These are phyloP conservation scores for Eurystomus gularis DNA, from an alignment of 2,113 vertebrate species.

Conservation along the genomic window DNA sequence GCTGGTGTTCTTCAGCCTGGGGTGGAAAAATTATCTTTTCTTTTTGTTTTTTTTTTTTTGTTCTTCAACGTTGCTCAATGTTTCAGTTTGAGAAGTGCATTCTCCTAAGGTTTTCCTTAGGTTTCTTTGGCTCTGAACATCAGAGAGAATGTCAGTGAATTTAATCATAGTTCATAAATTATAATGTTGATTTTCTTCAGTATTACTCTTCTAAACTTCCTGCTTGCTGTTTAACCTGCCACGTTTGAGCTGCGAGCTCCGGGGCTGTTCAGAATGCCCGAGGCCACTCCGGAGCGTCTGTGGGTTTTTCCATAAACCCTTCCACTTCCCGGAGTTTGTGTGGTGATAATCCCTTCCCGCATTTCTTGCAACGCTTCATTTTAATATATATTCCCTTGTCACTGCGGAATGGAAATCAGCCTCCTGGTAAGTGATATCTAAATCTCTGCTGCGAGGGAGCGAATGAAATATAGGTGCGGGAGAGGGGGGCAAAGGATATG, in stretches of 20 bases:
- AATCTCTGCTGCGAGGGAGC: conserved; percentile 16
- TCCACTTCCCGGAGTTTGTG: neutral
- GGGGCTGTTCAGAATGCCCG: neutral
- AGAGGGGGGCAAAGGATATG: neutral
- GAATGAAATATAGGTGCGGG: neutral
- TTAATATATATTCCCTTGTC: conserved; percentile 28
- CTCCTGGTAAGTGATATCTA: conserved; percentile 14
- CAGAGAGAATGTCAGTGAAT: neutral
- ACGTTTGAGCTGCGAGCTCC: neutral
- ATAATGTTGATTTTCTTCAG: neutral
- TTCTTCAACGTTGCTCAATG: neutral
- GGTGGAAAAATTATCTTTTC: neutral
- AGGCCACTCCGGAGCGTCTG: neutral
- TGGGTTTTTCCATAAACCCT: neutral
- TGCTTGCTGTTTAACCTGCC: neutral
- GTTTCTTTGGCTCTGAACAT: neutral
- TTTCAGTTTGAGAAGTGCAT: neutral
- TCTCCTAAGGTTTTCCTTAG: neutral
- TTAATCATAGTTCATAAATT: neutral
- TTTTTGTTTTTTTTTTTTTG: neutral
- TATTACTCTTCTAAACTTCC: neutral
- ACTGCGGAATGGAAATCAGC: neutral
- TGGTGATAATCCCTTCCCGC: neutral
- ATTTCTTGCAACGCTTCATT: conserved; percentile 38
- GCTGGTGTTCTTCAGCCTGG: neutral